A percentile compares a stretch with the other conserved stretches of the same genome.
Evolutionary conservation across 2,113 vertebrate species (phyloP).

Genomic region (Dromaius novaehollandiae): DNA sequence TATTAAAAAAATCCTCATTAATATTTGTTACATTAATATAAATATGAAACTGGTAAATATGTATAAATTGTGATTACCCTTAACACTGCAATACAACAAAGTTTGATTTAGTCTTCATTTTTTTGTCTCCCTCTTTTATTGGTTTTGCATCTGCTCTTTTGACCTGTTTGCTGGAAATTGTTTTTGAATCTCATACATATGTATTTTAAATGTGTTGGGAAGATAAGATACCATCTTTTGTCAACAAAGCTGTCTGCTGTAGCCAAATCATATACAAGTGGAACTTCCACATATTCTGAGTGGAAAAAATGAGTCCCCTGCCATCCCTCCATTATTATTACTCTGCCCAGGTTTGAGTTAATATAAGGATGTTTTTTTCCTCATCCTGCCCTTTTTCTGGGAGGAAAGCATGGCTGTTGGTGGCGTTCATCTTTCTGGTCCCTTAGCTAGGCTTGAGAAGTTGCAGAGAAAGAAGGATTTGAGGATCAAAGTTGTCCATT

Average conservation of each 20-base stretch:
- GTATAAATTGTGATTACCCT: background rate
- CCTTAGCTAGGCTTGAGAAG: background rate
- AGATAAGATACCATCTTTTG: background rate
- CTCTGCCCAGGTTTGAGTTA: background rate
- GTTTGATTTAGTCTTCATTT: background rate
- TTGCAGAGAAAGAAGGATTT: background rate
- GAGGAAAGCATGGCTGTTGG: background rate
- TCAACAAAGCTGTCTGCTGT: background rate
- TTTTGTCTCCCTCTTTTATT: background rate
- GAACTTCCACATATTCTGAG: too few relatives aligned
- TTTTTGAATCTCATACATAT: background rate
- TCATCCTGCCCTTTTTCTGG: background rate
- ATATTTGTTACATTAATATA: background rate
- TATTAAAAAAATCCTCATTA: background rate
- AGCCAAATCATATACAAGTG: background rate
- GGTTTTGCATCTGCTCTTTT: background rate
- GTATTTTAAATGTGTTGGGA: background rate
- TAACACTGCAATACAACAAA: background rate
- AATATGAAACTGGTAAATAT: background rate
- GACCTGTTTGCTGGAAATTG: background rate
- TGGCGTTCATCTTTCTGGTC: background rate
- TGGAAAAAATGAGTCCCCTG: background rate
- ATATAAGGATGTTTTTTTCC: background rate
- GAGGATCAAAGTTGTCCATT: background rate
- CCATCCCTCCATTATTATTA: background rate